Conservation (phyloP, 2,113 vertebrate species). For the Tragelaphus scriptus region DNA sequence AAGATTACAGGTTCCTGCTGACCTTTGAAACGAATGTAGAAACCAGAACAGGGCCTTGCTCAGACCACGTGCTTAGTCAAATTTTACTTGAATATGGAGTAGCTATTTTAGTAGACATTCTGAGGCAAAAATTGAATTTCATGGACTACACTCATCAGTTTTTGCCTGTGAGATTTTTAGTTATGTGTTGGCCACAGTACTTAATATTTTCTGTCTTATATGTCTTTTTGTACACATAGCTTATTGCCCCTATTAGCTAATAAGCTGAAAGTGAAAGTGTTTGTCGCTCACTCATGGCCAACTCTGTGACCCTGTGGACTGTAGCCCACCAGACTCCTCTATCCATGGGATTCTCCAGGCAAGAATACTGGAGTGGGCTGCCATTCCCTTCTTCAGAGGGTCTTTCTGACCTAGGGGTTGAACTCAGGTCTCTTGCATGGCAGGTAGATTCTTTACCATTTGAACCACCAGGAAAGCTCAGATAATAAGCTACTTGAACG, state of each 20-base stretch:
- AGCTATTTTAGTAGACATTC: not conserved
- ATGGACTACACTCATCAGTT: not conserved
- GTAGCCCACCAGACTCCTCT: not conserved
- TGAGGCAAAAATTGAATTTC: not conserved
- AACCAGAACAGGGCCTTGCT: not conserved
- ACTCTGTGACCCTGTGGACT: not conserved
- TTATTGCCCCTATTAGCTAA: not conserved
- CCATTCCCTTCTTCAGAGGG: not conserved
- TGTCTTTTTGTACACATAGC: not conserved
- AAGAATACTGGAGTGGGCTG: not conserved
- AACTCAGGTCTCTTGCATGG: not conserved
- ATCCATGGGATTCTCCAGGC: not conserved
- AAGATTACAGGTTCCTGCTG: not conserved
- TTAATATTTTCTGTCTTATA: not conserved
- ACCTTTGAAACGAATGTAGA: not conserved
- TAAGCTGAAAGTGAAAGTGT: not conserved
- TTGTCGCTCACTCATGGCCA: fast-evolving
- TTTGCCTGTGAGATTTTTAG: slow-evolving; percentile 31
- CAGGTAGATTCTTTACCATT: not conserved
- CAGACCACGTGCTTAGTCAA: not conserved
- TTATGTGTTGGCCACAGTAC: not conserved
- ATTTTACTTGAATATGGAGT: slow-evolving; percentile 18
- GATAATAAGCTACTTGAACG: not conserved
- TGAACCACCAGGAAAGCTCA: not conserved
- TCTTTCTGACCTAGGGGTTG: not conserved